Percentiles rank a stretch among this genome's conserved stretches.
Conservation (phyloP, 2,113 vertebrate species). For the Strigops habroptila region DNA sequence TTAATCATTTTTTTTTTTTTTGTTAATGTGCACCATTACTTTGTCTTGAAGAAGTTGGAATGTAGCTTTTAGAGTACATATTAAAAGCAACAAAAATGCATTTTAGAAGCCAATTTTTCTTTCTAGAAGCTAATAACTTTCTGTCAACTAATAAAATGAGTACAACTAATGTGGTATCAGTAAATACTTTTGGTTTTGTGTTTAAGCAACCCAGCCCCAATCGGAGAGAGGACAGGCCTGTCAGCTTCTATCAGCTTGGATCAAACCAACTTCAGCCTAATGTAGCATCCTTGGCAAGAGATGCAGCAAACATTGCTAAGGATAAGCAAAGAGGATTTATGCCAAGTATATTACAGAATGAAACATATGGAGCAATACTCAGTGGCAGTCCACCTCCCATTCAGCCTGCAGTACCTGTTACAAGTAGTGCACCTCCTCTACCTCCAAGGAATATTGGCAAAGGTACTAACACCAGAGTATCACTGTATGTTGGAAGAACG, state of each 20-base stretch:
- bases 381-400: conserved; percentile 74
- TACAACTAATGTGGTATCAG: neutral
- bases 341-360: conserved; percentile 92
- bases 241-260: conserved; percentile 93
- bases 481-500: neutral
- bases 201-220: conserved; percentile 89
- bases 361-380: conserved; percentile 92
- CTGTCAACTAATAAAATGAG: neutral
- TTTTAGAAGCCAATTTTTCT: neutral
- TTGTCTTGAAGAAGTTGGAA: neutral
- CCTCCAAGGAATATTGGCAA: conserved; percentile 92
- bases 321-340: conserved; percentile 89
- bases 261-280: conserved; percentile 80
- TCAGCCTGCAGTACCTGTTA: conserved; percentile 55
- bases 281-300: conserved; percentile 74
- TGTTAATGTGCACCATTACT: neutral
- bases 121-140: neutral
- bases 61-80: neutral
- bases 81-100: neutral
- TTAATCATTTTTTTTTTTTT: neutral
- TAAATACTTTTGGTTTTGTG: neutral
- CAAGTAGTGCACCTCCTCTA: conserved; percentile 85
- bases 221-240: conserved; percentile 90
- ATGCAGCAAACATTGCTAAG: conserved; percentile 78
- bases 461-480: conserved; percentile 69